Evolutionary conservation across 2,113 vertebrate genomes (phyloP).

Genomic region (Festucalex cinctus): DNA sequence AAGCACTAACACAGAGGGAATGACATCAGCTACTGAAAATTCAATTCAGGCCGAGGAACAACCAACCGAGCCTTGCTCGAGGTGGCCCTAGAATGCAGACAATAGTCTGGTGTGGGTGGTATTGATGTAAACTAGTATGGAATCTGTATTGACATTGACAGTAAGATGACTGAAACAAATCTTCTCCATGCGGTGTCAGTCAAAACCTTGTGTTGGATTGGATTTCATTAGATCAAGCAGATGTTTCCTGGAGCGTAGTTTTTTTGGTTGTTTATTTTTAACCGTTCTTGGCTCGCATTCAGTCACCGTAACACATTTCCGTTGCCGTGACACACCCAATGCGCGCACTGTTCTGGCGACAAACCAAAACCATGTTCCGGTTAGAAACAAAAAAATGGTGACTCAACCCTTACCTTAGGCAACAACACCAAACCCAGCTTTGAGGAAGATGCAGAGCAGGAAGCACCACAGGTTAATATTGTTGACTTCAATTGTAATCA

Average conservation of each 20-base stretch:
- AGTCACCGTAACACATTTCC: constrained; percentile 4
- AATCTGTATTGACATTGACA: background rate
- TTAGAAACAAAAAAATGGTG: constrained; percentile 15
- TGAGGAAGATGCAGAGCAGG: background rate
- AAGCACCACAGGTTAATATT: too few species aligned
- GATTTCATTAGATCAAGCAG: too few species aligned
- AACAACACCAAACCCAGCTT: background rate
- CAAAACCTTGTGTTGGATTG: too few species aligned
- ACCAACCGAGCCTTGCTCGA: background rate
- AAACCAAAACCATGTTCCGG: constrained; percentile 3
- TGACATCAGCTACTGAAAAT: background rate
- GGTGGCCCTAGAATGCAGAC: background rate
- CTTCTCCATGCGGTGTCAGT: background rate
- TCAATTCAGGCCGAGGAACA: background rate
- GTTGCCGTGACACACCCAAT: constrained; percentile 1
- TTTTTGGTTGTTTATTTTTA: too few species aligned
- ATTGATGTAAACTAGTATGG: background rate
- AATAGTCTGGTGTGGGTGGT: background rate
- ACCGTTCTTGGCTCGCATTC: too few species aligned
- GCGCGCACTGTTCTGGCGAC: constrained; percentile 7
- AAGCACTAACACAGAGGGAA: background rate
- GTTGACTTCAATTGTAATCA: too few species aligned
- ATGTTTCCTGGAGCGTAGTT: too few species aligned
- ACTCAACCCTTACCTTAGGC: background rate
- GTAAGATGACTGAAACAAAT: constrained; percentile 37